phyloP scores from a whole-genome alignment of 2,797 vertebrate species.

The Moxostoma hubbsi region DNA sequence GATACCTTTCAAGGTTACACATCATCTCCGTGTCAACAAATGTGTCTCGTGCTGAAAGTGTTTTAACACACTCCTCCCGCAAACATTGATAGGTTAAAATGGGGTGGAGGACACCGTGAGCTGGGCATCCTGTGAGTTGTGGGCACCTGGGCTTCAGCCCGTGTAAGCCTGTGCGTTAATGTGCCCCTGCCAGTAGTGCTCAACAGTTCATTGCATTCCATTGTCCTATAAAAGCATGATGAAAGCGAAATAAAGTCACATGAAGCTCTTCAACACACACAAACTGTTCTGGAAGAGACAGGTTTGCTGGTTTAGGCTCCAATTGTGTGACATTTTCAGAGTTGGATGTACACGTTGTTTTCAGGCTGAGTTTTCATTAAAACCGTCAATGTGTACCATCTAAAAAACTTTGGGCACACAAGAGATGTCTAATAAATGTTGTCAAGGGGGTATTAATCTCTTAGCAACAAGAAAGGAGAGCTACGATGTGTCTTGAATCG shows the following conservation, averaged over 20 bases:
- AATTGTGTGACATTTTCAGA: constrained; percentile 45
- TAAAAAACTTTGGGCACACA: constrained; percentile 24
- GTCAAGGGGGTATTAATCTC: constrained; percentile 48
- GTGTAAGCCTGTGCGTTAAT: too few species aligned
- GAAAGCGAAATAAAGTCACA: not conserved
- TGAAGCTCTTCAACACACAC: not conserved
- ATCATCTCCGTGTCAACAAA: too few species aligned
- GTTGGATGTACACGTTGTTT: constrained; percentile 42
- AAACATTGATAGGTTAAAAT: too few species aligned
- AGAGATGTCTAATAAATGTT: constrained; percentile 39
- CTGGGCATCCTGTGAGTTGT: too few species aligned
- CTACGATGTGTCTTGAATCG: constrained; percentile 45
- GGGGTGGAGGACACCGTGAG: too few species aligned
- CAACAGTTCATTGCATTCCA: too few species aligned
- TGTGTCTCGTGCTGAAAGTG: too few species aligned
- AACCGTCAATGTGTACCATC: constrained; percentile 28
- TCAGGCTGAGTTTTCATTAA: constrained; percentile 47
- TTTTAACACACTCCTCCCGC: too few species aligned
- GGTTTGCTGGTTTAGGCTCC: constrained; percentile 4
- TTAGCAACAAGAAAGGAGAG: constrained; percentile 55
- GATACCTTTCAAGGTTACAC: too few species aligned
- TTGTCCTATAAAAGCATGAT: not conserved
- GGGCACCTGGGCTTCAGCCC: too few species aligned
- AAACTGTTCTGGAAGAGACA: constrained; percentile 3
- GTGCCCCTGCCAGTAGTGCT: not conserved